Percentiles rank a stretch among this genome's conserved stretches.
Conservation (phyloP, 2,888 invertebrate species). For the Ophion costatus region DNA sequence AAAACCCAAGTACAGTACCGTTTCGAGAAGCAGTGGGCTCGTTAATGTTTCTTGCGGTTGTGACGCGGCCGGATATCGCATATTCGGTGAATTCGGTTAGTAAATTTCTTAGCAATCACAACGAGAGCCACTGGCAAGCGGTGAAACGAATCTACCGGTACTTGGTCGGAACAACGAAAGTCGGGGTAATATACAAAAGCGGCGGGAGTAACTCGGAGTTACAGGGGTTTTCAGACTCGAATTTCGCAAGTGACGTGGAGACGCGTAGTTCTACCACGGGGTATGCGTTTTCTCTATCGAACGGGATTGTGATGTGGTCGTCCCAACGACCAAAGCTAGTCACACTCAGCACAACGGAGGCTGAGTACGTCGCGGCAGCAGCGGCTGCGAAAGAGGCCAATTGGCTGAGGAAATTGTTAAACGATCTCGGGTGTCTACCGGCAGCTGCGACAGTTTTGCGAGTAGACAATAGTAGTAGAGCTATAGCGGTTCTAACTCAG, state of each 20-base stretch:
- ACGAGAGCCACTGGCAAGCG: no score
- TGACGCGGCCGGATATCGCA: no score
- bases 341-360: constrained; percentile 31
- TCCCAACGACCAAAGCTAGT: constrained; percentile 46
- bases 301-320: constrained; percentile 55
- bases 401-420: constrained; percentile 40
- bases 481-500: no score
- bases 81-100: no score
- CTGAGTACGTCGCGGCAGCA: no score
- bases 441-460: constrained; percentile 29
- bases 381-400: no score
- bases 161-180: constrained; percentile 20
- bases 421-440: constrained; percentile 44
- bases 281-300: constrained; percentile 53
- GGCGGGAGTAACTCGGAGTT: constrained; percentile 50
- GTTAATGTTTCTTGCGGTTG: no score
- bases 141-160: constrained; percentile 21
- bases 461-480: constrained; percentile 1
- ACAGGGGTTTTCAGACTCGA: constrained; percentile 54
- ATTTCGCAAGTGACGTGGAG: constrained; percentile 26
- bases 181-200: constrained; percentile 51
- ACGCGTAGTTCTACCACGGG: constrained; percentile 58
- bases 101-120: no score
- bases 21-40: no score
- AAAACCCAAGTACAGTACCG: no score